phyloP scores from a whole-genome alignment of 2,113 vertebrate species.

The Oceanodroma tethys region DNA sequence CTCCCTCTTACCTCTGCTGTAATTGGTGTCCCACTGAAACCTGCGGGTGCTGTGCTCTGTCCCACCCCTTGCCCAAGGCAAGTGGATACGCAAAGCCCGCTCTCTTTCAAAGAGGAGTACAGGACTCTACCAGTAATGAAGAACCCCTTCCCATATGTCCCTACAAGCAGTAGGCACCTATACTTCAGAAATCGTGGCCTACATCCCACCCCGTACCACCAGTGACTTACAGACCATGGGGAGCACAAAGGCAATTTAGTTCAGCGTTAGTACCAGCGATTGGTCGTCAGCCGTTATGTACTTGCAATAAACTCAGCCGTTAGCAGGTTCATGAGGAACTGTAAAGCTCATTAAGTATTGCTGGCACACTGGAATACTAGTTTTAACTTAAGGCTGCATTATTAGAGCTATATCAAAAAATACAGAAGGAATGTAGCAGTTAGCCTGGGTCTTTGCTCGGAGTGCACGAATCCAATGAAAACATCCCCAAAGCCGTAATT shows the following conservation, averaged over 20 bases:
- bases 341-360: background rate
- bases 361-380: background rate
- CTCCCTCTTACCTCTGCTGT: background rate
- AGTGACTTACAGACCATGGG: background rate
- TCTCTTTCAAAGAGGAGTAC: background rate
- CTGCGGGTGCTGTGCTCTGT: background rate
- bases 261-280: background rate
- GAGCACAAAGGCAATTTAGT: background rate
- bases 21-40: background rate
- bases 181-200: too few relatives aligned
- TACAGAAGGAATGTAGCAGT: background rate
- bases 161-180: background rate
- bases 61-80: background rate
- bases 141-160: background rate
- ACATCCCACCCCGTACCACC: rapidly evolving
- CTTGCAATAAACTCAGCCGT: background rate
- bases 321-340: background rate
- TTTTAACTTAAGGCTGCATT: background rate
- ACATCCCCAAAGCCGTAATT: background rate
- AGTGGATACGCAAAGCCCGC: background rate
- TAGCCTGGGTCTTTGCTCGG: background rate
- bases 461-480: background rate
- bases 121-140: background rate
- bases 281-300: background rate
- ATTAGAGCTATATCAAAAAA: background rate